Conservation (phyloP, 1,140 invertebrate genomes). For the Glomeris maerens region DNA sequence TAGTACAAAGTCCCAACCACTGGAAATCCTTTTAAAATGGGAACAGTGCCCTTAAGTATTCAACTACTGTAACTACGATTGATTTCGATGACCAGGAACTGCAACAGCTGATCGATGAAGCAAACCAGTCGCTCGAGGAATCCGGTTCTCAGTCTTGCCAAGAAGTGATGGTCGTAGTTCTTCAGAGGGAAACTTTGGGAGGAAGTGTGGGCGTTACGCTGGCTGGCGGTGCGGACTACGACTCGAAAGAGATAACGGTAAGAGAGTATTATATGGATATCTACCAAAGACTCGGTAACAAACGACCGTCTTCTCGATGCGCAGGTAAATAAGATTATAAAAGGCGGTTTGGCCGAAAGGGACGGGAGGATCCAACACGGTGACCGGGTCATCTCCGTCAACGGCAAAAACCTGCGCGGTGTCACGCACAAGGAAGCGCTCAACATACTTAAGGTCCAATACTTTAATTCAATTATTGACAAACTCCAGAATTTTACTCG, state of each 20-base stretch:
- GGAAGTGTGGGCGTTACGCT: constrained; percentile 71
- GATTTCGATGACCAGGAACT: too few relatives aligned
- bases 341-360: constrained; percentile 65
- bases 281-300: not conserved
- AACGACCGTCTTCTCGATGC: constrained; percentile 14
- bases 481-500: too few relatives aligned
- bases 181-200: constrained; percentile 45
- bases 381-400: constrained; percentile 73
- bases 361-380: constrained; percentile 73
- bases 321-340: constrained; percentile 70
- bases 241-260: constrained; percentile 78
- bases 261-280: not conserved
- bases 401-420: constrained; percentile 63
- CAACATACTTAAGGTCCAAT: constrained; percentile 62
- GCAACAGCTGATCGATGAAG: constrained; percentile 46
- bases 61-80: too few relatives aligned
- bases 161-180: constrained; percentile 43
- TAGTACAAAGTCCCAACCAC: too few relatives aligned
- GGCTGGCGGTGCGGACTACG: constrained; percentile 73
- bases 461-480: too few relatives aligned
- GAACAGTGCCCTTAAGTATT: too few relatives aligned
- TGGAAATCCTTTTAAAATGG: too few relatives aligned
- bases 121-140: constrained; percentile 43
- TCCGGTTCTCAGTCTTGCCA: constrained; percentile 30
- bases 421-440: constrained; percentile 71